Percentiles rank a stretch among this genome's conserved stretches.
Evolutionary conservation across 2,113 vertebrate species (phyloP).

Genomic region (Ailurus styani): DNA sequence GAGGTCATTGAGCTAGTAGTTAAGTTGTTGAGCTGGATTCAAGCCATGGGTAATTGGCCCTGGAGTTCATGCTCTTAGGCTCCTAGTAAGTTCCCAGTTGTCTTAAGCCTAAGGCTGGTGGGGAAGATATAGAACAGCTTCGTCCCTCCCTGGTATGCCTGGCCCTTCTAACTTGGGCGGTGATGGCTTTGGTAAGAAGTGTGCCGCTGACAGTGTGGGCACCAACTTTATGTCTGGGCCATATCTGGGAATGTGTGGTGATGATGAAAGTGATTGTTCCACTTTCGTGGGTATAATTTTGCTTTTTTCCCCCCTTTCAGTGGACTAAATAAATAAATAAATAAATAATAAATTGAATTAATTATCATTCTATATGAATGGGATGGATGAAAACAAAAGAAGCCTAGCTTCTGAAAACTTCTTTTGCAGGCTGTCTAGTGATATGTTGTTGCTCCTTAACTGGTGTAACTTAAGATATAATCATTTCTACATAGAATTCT

Average conservation of each 20-base stretch:
- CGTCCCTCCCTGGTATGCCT: neutral
- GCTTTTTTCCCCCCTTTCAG: neutral
- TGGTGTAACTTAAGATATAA: neutral
- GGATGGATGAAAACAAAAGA: neutral
- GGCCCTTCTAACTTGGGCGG: neutral
- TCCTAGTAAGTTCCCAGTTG: neutral
- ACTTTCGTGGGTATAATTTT: neutral
- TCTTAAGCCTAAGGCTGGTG: neutral
- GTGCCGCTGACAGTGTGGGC: neutral
- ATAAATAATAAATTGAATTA: neutral
- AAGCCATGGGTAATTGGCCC: neutral
- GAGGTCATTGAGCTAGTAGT: neutral
- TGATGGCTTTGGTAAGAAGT: neutral
- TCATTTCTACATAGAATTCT: neutral
- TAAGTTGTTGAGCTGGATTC: neutral
- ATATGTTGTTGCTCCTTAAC: neutral
- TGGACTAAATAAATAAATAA: neutral
- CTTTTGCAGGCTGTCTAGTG: neutral
- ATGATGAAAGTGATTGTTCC: neutral
- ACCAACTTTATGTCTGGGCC: neutral
- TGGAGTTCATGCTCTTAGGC: neutral
- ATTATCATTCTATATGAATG: neutral
- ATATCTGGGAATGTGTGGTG: neutral
- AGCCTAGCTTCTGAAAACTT: neutral
- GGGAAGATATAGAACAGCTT: neutral